phyloP scores from a whole-genome alignment of 2,888 invertebrate species.

The Pycnomerus fuliginosus region DNA sequence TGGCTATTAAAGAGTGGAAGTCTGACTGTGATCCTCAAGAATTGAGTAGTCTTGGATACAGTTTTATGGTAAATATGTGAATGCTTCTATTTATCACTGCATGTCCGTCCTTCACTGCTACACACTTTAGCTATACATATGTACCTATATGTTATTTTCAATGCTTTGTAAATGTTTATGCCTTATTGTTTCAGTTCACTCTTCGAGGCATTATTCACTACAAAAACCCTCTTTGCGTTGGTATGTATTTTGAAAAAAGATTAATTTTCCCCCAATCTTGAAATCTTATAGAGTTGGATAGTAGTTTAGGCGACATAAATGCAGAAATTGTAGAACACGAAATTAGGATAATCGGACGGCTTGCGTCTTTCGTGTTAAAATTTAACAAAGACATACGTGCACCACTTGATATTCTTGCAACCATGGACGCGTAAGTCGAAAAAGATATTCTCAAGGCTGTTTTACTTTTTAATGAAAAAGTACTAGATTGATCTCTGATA shows the following conservation, averaged over 20 bases:
- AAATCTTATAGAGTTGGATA: constrained; percentile 66
- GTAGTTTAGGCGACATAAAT: constrained; percentile 74
- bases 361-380: constrained; percentile 45
- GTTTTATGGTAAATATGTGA: constrained; percentile 67
- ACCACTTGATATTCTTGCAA: constrained; percentile 42
- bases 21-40: constrained; percentile 58
- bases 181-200: constrained; percentile 49
- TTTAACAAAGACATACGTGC: constrained; percentile 45
- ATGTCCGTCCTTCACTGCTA: too few relatives aligned
- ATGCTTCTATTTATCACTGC: too few relatives aligned
- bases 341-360: constrained; percentile 65
- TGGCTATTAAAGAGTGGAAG: constrained; percentile 71
- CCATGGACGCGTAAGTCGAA: constrained; percentile 48
- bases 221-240: constrained; percentile 50
- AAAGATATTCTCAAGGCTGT: too few relatives aligned
- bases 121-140: too few relatives aligned
- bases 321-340: constrained; percentile 79
- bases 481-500: too few relatives aligned
- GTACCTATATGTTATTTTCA: too few relatives aligned
- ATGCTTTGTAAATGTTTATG: too few relatives aligned
- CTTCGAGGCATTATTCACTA: constrained; percentile 46
- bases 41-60: constrained; percentile 64
- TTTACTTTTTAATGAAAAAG: too few relatives aligned
- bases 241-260: constrained; percentile 31
- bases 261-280: constrained; percentile 3